Evolutionary conservation across 2,888 invertebrate genomes (phyloP), one percentile per base, ranked within the genome.

Genomic region (Pegoplata infirma): DNA sequence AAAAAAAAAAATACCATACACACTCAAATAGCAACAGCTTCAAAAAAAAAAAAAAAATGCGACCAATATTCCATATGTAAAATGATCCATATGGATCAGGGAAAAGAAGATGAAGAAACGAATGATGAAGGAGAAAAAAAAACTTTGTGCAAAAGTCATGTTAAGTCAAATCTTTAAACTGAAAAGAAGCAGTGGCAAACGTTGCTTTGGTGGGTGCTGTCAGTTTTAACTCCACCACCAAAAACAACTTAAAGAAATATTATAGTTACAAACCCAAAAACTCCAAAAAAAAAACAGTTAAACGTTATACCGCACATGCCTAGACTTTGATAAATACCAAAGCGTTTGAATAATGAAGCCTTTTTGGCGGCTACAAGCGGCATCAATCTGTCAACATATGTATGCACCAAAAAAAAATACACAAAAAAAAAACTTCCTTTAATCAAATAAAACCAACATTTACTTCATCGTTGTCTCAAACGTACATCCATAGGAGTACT

Each of bases 341-440:
- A 78, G 73, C 71, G 76, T 79, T 76, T 86, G 85, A 85, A 86
- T 86, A 86, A 86, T 86, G 85, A 85, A 84, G 84, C 85, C 83
- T 85, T 83, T 84, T 78, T 78, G 77, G 78, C 64, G 78, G 78
- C 73, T 73, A 53, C 64, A 68, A 77, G 74, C 81, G 71, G 81
- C 82, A 82, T 77, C 80, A 80, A 82, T 82, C 81, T 82, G 82
- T 82, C 81, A 80, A 78, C 76, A 74, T 76, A 83, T 83, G 82
- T 82, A 85, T 85, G 44, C 61, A 61, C 21, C 51, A 17, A 67
- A 59, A 53, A 55, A 25, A 58, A 46, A 61, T 10, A n/a, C 1
- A 19, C 5, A 47, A n/a, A 69, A 61, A 23, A 46, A 64, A 73
- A 23, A 51, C 73, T 47, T 77, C 73, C 73, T 77, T 67, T 73